Evolutionary conservation across 23 tunicate genomes (phyloP).

Genomic region (Halocynthia aurantium): DNA sequence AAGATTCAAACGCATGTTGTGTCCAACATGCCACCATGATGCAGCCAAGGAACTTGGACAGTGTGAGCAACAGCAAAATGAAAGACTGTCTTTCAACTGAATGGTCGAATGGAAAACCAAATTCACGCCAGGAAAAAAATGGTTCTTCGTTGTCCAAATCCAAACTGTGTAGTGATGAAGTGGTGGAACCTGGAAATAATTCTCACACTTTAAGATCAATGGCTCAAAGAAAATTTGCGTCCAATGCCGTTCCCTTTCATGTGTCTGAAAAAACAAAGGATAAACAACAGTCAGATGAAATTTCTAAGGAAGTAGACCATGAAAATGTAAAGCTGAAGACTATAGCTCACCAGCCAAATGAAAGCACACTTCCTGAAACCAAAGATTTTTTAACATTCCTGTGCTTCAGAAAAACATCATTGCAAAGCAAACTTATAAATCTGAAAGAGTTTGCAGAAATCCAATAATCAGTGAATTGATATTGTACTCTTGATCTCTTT

Average conservation of each 20-base stretch:
- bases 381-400: constrained; percentile 49
- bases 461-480: too few species aligned
- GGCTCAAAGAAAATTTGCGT: constrained; percentile 82
- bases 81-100: background rate
- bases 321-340: too few species aligned
- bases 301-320: too few species aligned
- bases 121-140: background rate
- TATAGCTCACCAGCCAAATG: background rate
- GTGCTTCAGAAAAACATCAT: constrained; percentile 67
- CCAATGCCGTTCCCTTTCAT: constrained; percentile 36
- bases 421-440: too few species aligned
- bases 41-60: constrained; percentile 8
- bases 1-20: background rate
- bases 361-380: constrained; percentile 37
- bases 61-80: background rate
- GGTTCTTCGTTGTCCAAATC: background rate
- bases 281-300: too few species aligned
- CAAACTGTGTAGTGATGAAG: background rate
- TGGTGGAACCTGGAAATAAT: constrained; percentile 17
- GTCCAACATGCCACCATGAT: constrained; percentile 18
- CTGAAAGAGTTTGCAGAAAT: too few species aligned
- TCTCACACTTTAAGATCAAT: constrained; percentile 9
- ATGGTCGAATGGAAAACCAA: background rate
- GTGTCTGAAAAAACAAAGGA: too few species aligned
- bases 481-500: too few species aligned